These are phyloP conservation scores for Rotaria magnacalcarata DNA, from an alignment of 2,888 invertebrate species.

Conservation along the genomic window DNA sequence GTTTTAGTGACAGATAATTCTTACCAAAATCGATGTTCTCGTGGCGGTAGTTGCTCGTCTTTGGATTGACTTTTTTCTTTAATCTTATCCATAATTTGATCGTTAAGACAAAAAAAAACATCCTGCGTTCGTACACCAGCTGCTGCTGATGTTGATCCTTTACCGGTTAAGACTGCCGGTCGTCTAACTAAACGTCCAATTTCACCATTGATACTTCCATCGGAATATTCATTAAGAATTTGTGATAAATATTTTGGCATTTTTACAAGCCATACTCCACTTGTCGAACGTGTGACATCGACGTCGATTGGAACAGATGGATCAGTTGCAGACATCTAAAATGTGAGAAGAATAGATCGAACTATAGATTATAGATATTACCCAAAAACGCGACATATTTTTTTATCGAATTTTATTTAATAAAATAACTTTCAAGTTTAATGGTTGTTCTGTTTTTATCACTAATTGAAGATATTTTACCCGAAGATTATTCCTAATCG, in stretches of 20 bases:
- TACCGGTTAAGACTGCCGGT: background rate
- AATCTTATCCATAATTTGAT: background rate
- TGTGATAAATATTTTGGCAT: slow-evolving; percentile 35
- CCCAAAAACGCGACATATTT: too few species aligned
- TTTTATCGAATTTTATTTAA: too few species aligned
- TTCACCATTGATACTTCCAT: background rate
- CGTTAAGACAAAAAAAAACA: slow-evolving; percentile 25
- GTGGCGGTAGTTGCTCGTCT: background rate
- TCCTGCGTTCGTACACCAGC: background rate
- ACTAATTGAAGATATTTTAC: too few species aligned
- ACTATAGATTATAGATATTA: too few species aligned
- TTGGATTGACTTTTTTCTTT: background rate
- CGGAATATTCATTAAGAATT: background rate
- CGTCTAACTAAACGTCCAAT: slow-evolving; percentile 17
- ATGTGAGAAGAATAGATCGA: background rate
- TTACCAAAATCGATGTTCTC: slow-evolving; percentile 21
- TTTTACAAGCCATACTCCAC: slow-evolving; percentile 35
- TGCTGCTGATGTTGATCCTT: background rate
- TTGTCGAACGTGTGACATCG: background rate
- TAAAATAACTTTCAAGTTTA: too few species aligned
- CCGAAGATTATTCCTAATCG: too few species aligned
- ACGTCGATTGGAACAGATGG: background rate
- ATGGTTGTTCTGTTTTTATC: too few species aligned
- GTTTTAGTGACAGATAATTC: background rate
- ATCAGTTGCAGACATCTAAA: background rate